Conservation (phyloP, 2,797 vertebrate species). For the Crocidura indochinensis region DNA sequence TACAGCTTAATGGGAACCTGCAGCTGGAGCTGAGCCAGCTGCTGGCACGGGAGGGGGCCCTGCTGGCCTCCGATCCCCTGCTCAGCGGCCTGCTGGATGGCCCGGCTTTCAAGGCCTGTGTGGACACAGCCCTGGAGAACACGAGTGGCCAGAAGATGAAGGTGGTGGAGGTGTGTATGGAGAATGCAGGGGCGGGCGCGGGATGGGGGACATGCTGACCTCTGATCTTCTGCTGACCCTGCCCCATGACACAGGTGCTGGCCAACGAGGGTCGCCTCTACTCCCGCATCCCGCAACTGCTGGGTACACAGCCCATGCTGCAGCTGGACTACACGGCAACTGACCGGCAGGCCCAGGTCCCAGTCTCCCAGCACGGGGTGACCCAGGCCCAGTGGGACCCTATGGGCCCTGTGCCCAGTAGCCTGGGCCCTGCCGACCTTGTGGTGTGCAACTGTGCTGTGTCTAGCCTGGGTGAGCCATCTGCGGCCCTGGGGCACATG, state of each 20-base stretch:
- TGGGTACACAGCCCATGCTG: slow-evolving; percentile 94
- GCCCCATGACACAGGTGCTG: slow-evolving; percentile 90
- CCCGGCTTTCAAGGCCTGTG: slow-evolving; percentile 91
- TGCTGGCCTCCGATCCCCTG: slow-evolving; percentile 93
- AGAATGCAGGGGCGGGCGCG: neutral
- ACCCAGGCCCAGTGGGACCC: slow-evolving; percentile 94
- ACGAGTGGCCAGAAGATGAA: slow-evolving; percentile 91
- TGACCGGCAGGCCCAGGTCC: slow-evolving; percentile 87
- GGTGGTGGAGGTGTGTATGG: slow-evolving; percentile 94
- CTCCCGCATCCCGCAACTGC: slow-evolving; percentile 90
- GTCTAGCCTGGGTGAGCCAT: slow-evolving; percentile 82
- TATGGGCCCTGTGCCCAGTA: slow-evolving; percentile 87
- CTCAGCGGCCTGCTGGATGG: slow-evolving; percentile 93
- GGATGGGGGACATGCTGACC: too few relatives aligned
- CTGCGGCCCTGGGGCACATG: slow-evolving; percentile 91
- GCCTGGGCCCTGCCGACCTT: slow-evolving; percentile 91
- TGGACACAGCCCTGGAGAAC: slow-evolving; percentile 95
- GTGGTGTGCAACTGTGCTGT: slow-evolving; percentile 94
- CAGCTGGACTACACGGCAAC: slow-evolving; percentile 95
- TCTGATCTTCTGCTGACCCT: too few relatives aligned
- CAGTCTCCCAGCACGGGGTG: slow-evolving; percentile 91
- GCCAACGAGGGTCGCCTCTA: slow-evolving; percentile 94
- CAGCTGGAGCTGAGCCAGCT: slow-evolving; percentile 94
- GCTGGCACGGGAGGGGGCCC: slow-evolving; percentile 91
- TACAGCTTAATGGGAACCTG: slow-evolving; percentile 96